Evolutionary conservation across 2,888 invertebrate genomes (phyloP).

Genomic region (Tipula helvola): DNA sequence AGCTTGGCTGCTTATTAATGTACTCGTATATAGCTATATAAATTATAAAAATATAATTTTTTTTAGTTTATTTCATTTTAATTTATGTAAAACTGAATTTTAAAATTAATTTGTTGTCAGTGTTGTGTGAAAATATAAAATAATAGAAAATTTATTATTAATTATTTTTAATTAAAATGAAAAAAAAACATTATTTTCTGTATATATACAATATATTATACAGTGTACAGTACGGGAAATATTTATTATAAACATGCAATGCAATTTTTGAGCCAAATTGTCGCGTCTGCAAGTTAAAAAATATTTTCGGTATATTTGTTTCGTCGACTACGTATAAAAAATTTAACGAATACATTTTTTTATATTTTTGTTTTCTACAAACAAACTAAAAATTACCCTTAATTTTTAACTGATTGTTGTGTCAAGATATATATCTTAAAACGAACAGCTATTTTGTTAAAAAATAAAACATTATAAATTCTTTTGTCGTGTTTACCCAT

Average conservation of each 20-base stretch:
- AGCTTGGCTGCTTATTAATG: neutral
- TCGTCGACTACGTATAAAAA: neutral
- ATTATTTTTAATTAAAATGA: neutral
- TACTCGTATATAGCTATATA: neutral
- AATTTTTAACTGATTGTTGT: slow-evolving; percentile 4
- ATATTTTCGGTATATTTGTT: neutral
- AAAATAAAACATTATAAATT: neutral
- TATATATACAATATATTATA: neutral
- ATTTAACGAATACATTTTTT: neutral
- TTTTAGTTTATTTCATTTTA: neutral
- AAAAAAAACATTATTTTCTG: neutral
- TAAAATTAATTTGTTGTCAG: slow-evolving; percentile 4
- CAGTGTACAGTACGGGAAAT: neutral
- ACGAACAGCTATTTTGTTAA: slow-evolving; percentile 4
- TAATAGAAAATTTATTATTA: neutral
- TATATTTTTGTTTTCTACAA: neutral
- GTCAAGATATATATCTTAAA: neutral
- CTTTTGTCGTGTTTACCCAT: slow-evolving; percentile 4
- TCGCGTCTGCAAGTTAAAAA: neutral
- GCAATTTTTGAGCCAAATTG: too few relatives aligned
- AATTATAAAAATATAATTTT: neutral
- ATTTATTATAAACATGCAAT: neutral
- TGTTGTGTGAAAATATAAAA: slow-evolving; percentile 4
- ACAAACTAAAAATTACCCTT: neutral
- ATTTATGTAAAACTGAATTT: neutral